Evolutionary conservation across 2,797 vertebrate genomes (phyloP).

Genomic region (Erethizon dorsatum): DNA sequence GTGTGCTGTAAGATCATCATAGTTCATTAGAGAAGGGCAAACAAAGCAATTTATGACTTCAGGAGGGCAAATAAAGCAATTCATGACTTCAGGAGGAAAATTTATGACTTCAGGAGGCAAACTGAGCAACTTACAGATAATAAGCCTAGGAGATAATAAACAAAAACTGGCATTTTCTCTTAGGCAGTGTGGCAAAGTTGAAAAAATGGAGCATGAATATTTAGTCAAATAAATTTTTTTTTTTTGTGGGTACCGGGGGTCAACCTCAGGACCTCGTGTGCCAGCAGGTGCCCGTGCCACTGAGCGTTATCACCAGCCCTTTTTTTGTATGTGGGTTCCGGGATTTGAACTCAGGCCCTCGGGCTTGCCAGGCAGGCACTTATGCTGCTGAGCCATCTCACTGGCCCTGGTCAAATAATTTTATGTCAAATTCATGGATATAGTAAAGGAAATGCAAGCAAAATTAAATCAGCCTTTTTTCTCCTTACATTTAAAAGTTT

Average conservation of each 20-base stretch:
- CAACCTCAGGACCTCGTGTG: neutral
- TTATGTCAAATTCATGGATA: neutral
- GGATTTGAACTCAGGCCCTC: no score
- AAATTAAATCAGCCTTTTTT: neutral
- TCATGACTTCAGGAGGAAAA: neutral
- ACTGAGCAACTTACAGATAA: neutral
- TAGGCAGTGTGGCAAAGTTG: constrained; percentile 28
- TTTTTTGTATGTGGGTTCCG: no score
- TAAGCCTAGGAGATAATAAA: constrained; percentile 8
- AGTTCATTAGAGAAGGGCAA: neutral
- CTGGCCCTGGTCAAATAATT: neutral
- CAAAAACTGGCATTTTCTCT: neutral
- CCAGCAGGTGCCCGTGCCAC: no score
- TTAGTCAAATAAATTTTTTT: neutral
- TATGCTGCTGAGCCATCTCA: no score
- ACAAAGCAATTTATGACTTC: constrained; percentile 18
- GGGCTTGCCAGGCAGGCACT: no score
- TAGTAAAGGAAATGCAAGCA: neutral
- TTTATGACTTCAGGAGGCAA: no score
- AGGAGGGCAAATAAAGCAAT: neutral
- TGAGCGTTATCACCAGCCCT: no score
- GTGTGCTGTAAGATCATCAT: neutral
- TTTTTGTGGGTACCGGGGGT: no score
- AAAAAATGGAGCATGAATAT: constrained; percentile 5
- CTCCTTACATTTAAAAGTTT: constrained; percentile 13